phyloP scores from a whole-genome alignment of 1,140 invertebrate species.

The Spodoptera frugiperda region DNA sequence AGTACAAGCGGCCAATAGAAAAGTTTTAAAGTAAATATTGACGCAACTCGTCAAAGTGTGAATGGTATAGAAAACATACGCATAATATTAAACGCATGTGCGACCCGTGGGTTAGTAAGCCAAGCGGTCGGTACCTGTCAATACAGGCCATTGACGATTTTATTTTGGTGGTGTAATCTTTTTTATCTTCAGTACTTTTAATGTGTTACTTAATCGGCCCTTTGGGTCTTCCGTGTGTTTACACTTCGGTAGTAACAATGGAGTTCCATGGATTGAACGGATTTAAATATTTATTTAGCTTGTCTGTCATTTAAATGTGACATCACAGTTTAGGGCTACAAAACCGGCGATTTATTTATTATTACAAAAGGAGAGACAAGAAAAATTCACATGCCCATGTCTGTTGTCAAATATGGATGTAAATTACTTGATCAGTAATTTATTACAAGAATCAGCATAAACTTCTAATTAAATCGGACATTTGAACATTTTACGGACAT shows the following conservation, averaged over 20 bases:
- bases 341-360: not conserved
- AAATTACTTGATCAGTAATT: conserved; percentile 18
- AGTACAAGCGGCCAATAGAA: conserved; percentile 54
- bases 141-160: conserved; percentile 52
- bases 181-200: conserved; percentile 37
- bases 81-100: conserved; percentile 54
- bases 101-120: conserved; percentile 72
- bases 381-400: conserved; percentile 7
- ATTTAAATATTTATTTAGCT: conserved; percentile 24
- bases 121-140: conserved; percentile 54
- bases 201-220: conserved; percentile 49
- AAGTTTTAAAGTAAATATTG: conserved; percentile 68
- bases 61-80: conserved; percentile 62
- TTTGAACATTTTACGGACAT: conserved; percentile 20
- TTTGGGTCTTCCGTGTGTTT: conserved; percentile 1
- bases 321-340: not conserved
- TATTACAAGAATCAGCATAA: conserved; percentile 17
- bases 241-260: not conserved
- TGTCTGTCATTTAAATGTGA: not conserved
- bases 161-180: conserved; percentile 61
- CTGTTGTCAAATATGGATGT: not conserved
- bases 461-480: conserved; percentile 16
- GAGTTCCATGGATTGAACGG: conserved; percentile 22
- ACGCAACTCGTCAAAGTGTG: conserved; percentile 61
- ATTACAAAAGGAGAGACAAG: conserved; percentile 20